Percentiles rank a stretch among this genome's conserved stretches.
Conservation (phyloP, 2,113 vertebrate species). For the Ictalurus furcatus region DNA sequence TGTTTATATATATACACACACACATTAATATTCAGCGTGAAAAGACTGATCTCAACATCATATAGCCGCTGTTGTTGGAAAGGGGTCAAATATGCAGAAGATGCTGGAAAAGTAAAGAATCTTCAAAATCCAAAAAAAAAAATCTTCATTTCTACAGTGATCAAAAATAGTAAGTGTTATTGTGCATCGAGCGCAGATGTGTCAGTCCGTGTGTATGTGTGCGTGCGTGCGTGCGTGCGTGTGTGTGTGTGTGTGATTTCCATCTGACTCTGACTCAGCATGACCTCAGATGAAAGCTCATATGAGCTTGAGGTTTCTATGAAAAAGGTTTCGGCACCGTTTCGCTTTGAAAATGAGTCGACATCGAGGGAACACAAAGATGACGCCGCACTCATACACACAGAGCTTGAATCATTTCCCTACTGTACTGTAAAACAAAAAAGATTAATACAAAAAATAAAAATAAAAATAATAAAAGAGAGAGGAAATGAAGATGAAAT, state of each 20-base stretch:
- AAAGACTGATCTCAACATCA: too few species aligned
- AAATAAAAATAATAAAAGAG: neutral
- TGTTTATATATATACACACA: too few species aligned
- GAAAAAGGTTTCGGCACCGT: neutral
- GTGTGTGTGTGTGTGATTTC: neutral
- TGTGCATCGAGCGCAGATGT: neutral
- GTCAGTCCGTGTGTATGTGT: too few species aligned
- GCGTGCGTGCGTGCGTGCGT: neutral
- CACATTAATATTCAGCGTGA: too few species aligned
- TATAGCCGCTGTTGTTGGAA: too few species aligned
- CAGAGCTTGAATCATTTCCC: neutral
- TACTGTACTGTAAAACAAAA: neutral
- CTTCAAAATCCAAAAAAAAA: too few species aligned
- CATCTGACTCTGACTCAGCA: slow-evolving; percentile 12
- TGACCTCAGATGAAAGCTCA: slow-evolving; percentile 4
- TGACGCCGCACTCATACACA: neutral
- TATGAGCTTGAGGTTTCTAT: neutral
- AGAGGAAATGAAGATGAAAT: neutral
- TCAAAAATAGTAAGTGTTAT: neutral
- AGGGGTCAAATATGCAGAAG: too few species aligned
- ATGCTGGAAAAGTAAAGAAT: too few species aligned
- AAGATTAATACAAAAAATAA: too few species aligned
- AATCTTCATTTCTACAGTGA: neutral
- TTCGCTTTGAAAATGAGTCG: too few species aligned
- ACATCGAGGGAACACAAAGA: neutral